Conservation (phyloP, 2,797 vertebrate genomes). For the Sparus aurata region DNA sequence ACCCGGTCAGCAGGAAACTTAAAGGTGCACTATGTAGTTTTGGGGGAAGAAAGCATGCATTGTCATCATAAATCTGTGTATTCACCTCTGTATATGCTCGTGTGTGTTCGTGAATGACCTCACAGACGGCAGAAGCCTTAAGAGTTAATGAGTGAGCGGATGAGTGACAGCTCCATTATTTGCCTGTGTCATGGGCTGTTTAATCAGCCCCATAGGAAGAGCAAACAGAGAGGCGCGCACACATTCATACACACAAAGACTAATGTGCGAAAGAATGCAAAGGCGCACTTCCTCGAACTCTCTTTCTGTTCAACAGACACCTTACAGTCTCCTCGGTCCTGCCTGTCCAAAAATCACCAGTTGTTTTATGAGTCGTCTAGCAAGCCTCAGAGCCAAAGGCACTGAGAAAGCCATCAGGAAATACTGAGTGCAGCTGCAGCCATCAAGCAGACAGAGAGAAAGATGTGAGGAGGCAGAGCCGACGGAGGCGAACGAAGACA, state of each 20-base stretch:
- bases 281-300: not conserved
- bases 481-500: not conserved
- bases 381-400: slow-evolving; percentile 3
- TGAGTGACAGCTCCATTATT: slow-evolving; percentile 63
- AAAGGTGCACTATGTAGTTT: too few species aligned
- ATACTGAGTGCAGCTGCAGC: slow-evolving; percentile 35
- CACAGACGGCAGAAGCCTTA: slow-evolving; percentile 34
- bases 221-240: slow-evolving; percentile 41
- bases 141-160: slow-evolving; percentile 57
- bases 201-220: slow-evolving; percentile 55
- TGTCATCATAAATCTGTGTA: not conserved
- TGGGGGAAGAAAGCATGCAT: not conserved
- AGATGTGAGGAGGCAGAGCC: slow-evolving; percentile 1
- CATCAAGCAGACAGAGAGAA: slow-evolving; percentile 10
- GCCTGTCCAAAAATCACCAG: slow-evolving; percentile 37
- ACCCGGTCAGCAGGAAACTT: too few species aligned
- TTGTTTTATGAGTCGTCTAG: slow-evolving; percentile 53
- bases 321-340: not conserved
- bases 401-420: slow-evolving; percentile 29
- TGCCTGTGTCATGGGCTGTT: slow-evolving; percentile 52
- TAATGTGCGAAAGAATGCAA: slow-evolving; percentile 20
- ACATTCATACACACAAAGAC: slow-evolving; percentile 7
- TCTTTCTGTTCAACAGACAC: slow-evolving; percentile 2
- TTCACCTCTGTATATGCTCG: not conserved
- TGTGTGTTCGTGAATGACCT: not conserved